Evolutionary conservation across 2,113 vertebrate species (phyloP), one percentile per base, ranked within the genome.

Genomic region (Eleginops maclovinus): DNA sequence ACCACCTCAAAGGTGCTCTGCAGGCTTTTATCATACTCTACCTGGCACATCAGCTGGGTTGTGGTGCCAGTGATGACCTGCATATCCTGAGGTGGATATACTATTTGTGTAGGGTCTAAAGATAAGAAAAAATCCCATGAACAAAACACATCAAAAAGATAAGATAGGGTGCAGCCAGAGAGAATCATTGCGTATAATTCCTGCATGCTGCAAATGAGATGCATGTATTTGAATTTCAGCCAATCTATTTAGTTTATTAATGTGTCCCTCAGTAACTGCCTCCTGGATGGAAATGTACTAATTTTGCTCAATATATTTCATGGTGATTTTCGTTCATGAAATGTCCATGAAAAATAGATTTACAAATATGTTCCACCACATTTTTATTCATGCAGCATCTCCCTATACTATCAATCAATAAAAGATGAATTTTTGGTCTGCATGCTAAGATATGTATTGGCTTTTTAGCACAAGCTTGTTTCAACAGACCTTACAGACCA

Each of bases 41-140:
- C 93, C 49, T 93, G 90, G 74, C 98, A 99, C 28, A 70, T 92
- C 77, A 99, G 79, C 83, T 94, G 92, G 17, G 96, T 84, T 0
- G 90, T 88, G 16, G 93, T 95, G 0, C 94, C 96, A 62, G 91
- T 95, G 76, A 94, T 67, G 56, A 97, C 82, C 50, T 92, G 84
- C 22, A 93, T 83, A 63, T 94, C 93, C 93, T 94, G 92, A 0
- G 97, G 97, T 74, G 91, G 93, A 65, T 90, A 24, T 8, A 81
- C 84, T 28, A 98, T 93, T 86, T 91, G 93, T 3, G 97, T 99
- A 8, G 95, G 95, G 31, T 96, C 98, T 99, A 88, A 65, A 80
- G 70, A 85, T 36, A 55, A 62, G 60, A 63, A 43, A 5, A 36
- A 36, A 36, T 36, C 31, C 31, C 31, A n/a, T 51, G 21, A 75